phyloP scores from a whole-genome alignment of 2,113 vertebrate genomes.

The Anoura caudifer region DNA sequence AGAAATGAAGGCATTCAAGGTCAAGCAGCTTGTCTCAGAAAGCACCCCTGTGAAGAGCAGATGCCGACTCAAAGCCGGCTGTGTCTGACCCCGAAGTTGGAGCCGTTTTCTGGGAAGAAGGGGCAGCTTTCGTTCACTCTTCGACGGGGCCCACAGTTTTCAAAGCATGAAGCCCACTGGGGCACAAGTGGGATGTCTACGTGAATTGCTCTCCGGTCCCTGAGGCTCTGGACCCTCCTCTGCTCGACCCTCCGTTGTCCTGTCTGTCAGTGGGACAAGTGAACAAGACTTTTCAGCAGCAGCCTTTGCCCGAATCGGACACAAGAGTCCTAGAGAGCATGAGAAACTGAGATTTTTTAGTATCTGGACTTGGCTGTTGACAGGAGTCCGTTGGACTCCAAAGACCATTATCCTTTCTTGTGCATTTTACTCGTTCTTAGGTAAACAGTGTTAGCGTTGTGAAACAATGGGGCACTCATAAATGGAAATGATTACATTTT shows the following conservation, averaged over 20 bases:
- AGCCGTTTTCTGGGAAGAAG: neutral
- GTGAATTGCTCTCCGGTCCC: neutral
- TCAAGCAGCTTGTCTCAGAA: neutral
- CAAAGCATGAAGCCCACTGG: neutral
- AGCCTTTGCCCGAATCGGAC: neutral
- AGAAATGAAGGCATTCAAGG: neutral
- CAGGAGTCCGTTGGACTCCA: neutral
- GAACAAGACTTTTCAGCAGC: neutral
- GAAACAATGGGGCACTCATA: neutral
- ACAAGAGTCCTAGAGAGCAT: neutral
- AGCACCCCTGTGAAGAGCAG: neutral
- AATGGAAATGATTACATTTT: neutral
- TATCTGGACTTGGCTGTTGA: neutral
- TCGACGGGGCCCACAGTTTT: neutral
- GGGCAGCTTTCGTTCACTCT: neutral
- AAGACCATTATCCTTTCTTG: neutral
- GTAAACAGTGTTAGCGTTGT: conserved; percentile 18
- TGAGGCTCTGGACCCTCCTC: neutral
- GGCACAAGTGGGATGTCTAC: neutral
- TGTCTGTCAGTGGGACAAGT: neutral
- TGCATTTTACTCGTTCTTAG: neutral
- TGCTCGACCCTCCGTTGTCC: neutral
- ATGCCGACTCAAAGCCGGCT: neutral
- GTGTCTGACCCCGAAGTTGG: neutral
- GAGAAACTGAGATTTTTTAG: neutral